Conservation (phyloP, 2,888 invertebrate species). For the Sphaerophoria rueppellii region DNA sequence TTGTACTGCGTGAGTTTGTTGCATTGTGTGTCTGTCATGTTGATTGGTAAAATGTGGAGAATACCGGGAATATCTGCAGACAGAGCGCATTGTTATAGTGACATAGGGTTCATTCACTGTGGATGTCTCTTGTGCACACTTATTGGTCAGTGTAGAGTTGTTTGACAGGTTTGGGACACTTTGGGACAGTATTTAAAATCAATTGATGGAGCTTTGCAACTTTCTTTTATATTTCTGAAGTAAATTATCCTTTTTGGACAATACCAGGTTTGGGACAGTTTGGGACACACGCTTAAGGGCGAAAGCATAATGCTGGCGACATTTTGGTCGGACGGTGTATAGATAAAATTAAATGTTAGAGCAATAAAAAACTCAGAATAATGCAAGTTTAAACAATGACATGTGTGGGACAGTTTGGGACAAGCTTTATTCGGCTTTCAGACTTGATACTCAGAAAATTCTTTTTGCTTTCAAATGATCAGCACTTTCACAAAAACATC, state of each 20-base stretch:
- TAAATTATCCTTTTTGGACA: not conserved
- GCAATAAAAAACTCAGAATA: too few species aligned
- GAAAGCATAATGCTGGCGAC: too few species aligned
- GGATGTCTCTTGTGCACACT: not conserved
- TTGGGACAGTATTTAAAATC: not conserved
- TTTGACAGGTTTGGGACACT: not conserved
- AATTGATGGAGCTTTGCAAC: not conserved
- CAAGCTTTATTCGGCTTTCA: too few species aligned
- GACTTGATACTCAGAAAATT: too few species aligned
- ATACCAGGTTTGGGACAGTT: too few species aligned
- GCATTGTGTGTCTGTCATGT: not conserved
- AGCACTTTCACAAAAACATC: too few species aligned
- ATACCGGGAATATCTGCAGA: slow-evolving; percentile 28
- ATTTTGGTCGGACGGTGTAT: too few species aligned
- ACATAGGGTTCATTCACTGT: slow-evolving; percentile 14
- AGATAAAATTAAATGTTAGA: too few species aligned
- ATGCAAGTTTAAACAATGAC: too few species aligned
- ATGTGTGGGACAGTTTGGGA: too few species aligned
- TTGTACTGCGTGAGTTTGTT: slow-evolving; percentile 7
- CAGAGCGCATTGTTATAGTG: not conserved
- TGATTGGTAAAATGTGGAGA: slow-evolving; percentile 26
- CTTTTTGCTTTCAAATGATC: too few species aligned
- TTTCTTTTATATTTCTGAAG: not conserved
- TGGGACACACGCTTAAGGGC: too few species aligned
- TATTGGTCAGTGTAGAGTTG: not conserved